Evolutionary conservation across 2,113 vertebrate genomes (phyloP), one percentile per base, ranked within the genome.

Genomic region (Bos javanicus): DNA sequence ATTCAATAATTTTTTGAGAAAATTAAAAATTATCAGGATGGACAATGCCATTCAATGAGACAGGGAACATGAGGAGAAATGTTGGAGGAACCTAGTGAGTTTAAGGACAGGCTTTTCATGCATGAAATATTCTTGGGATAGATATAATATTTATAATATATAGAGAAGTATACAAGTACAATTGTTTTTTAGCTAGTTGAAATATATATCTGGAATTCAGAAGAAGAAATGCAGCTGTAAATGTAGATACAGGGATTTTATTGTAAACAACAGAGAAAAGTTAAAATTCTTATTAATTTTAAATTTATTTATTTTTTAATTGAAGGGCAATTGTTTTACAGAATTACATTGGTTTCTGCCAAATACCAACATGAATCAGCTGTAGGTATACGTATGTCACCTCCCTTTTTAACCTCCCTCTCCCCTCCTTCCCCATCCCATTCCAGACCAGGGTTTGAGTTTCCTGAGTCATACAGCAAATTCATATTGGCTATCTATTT

Each of bases 371-470:
- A 71, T 39, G 67, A 71, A 71, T 71, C 19, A 23, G 9, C 19
- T 0, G 0, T 36, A 71, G 64, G 9, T 36, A 11, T 71, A 71
- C 17, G 6, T 6, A 71, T 23, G n/a, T 71, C 1, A 2, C 67
- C 67, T 71, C 33, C 67, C 2, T 23, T 71, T 71, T 71, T 23
- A 36, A 71, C 5, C 67, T 71, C n/a, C 19, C 19, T 36, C n/a
- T 71, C 67, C 36, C 1, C 67, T 39, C 19, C 67, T 5, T 71
- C 10, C n/a, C 9, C n/a, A 36, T 39, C 17, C 67, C n/a, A 36
- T 19, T n/a, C 67, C n/a, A 71, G n/a, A 23, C 67, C 2, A 5
- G 19, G 19, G 19, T 36, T 71, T 12, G 67, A 71, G n/a, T 71
- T 71, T 8, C 67, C n/a, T 23, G n/a, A 71, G 67, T 3, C 67